Conservation (phyloP, 2,113 vertebrate species). For the Carlito syrichta region DNA sequence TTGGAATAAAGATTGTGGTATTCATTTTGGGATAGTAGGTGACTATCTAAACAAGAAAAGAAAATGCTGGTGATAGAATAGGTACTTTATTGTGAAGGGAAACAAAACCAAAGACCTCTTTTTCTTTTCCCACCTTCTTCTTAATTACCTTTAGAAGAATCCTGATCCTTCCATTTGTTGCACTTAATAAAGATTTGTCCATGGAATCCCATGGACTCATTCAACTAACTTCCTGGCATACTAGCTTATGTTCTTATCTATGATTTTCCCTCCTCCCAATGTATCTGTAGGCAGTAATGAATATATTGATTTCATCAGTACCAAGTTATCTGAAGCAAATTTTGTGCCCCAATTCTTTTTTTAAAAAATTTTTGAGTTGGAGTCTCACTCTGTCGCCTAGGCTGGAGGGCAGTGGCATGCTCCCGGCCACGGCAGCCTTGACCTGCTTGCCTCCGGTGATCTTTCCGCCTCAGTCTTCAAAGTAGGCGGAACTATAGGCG, state of each 20-base stretch:
- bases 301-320: neutral
- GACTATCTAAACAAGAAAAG: slow-evolving; percentile 33
- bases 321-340: neutral
- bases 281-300: neutral
- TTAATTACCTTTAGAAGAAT: neutral
- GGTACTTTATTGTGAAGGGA: neutral
- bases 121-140: neutral
- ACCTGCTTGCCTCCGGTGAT: too few species aligned
- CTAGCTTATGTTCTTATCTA: neutral
- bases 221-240: neutral
- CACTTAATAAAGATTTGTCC: neutral
- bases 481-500: too few species aligned
- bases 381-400: too few species aligned
- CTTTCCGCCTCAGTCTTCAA: too few species aligned
- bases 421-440: too few species aligned
- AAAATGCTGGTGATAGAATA: slow-evolving; percentile 20
- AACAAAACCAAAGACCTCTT: neutral
- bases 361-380: too few species aligned
- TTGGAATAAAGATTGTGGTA: neutral
- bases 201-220: neutral
- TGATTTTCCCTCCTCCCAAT: neutral
- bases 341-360: slow-evolving; percentile 7
- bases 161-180: neutral
- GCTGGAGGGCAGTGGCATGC: too few species aligned
- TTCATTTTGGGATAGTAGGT: slow-evolving; percentile 32